Base-by-base conservation (phyloP, 2,113 vertebrate genomes). In the Melanerpes aurifrons region DNA sequence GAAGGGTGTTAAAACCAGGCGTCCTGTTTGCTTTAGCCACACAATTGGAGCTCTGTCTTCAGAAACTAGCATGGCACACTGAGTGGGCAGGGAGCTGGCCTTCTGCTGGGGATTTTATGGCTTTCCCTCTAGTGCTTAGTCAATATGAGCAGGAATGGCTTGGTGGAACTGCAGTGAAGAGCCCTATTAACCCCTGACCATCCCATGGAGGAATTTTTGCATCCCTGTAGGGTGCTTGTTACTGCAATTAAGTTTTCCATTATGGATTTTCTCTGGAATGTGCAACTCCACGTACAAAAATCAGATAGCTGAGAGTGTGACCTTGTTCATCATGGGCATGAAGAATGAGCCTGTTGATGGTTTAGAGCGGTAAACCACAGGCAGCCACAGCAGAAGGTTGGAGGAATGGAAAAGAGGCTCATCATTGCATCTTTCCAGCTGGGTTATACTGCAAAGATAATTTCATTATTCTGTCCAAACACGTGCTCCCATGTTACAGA, bases 1-100 rank as follows among this genome's bases (percentile, higher is more conserved):
- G 86, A 90, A 85, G 3, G 11, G 87, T 91, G 94, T 96, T 93
- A 95, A 95, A 87, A 95, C 86, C 87, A 88, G 94, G 90, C 87
- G 4, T 96, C 94, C 56, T 79, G 83, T 94, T 96, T 90, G 82
- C 66, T 74, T 94, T 93, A 74, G 74, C 54, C 81, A 69, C 82
- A 97, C 95, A 97, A 96, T 76, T 84, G 74, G 82, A 90, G 84
- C 89, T 96, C 96, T 97, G 96, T 97, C 90, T 95, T 82, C 28
- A 62, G 12, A 74, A 86, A 66, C 58, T 87, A 94, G 48, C 53
- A 29, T 61, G 58, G 77, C 54, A 48, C 8, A 57, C 74, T 71
- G 89, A 94, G 80, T 48, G 92, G 91, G 86, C 94, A 94, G 95
- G 87, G 94, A 74, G 87, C 35, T 82, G 87, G 83, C 75, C 71